Percentiles rank a stretch among this genome's conserved stretches.
Conservation (phyloP, 2,113 vertebrate species). For the Hippocampus abdominalis region DNA sequence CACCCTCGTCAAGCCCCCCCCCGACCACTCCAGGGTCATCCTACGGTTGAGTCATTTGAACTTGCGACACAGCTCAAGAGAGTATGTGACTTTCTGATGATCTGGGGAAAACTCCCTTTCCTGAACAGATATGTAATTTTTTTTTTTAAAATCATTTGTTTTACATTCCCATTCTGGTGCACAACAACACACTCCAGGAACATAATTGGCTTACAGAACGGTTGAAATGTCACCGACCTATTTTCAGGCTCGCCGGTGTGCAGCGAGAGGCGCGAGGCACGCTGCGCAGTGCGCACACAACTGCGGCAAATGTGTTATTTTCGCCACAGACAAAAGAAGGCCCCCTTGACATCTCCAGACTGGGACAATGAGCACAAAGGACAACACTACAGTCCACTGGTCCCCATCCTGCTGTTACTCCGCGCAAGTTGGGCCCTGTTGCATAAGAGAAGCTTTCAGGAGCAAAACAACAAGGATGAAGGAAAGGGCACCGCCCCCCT, state of each 20-base stretch:
- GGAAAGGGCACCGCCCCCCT: conserved; percentile 52
- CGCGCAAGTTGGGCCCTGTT: conserved; percentile 39
- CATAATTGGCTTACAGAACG: neutral
- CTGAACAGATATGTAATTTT: neutral
- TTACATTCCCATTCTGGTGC: neutral
- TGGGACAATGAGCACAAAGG: conserved; percentile 40
- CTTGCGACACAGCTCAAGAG: neutral
- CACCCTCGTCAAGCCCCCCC: neutral
- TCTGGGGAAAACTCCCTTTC: neutral
- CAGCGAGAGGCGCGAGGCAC: conserved; percentile 4
- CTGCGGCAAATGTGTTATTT: conserved; percentile 23
- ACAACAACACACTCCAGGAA: neutral
- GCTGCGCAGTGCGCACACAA: conserved; percentile 7
- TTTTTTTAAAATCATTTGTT: neutral
- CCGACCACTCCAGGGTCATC: neutral
- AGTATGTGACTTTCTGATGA: conserved; percentile 7
- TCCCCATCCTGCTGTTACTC: conserved; percentile 25
- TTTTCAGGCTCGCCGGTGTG: conserved; percentile 13
- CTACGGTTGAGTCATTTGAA: neutral
- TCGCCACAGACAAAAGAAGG: conserved; percentile 15
- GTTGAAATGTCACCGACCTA: neutral
- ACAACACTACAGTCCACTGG: conserved; percentile 21
- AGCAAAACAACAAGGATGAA: conserved; percentile 31
- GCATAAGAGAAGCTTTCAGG: conserved; percentile 37
- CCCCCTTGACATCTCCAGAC: conserved; percentile 8